Conservation (phyloP, 2,888 invertebrate genomes). For the Dilophus febrilis region DNA sequence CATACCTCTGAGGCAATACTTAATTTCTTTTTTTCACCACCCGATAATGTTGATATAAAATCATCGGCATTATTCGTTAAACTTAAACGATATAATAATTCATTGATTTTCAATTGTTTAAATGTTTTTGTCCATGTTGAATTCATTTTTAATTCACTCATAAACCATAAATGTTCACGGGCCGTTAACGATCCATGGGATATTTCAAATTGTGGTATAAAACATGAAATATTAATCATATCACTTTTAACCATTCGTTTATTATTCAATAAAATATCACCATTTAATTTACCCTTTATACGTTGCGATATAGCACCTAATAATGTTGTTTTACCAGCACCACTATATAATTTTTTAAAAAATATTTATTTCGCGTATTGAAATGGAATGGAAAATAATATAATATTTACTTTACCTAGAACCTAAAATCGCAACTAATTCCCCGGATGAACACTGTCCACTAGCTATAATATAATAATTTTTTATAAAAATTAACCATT, state of each 20-base stretch:
- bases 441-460: constrained; percentile 48
- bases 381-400: no score
- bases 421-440: constrained; percentile 58
- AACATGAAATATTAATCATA: constrained; percentile 62
- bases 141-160: constrained; percentile 64
- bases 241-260: constrained; percentile 40
- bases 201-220: constrained; percentile 73
- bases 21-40: constrained; percentile 75
- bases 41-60: constrained; percentile 59
- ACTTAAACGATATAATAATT: constrained; percentile 41
- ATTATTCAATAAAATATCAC: constrained; percentile 56
- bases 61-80: constrained; percentile 53
- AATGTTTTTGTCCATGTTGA: constrained; percentile 30
- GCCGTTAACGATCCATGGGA: constrained; percentile 63
- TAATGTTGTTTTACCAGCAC: constrained; percentile 60
- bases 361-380: no score
- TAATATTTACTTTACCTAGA: constrained; percentile 47
- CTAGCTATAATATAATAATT: constrained; percentile 41
- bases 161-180: constrained; percentile 68
- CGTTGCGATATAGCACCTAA: constrained; percentile 56
- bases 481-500: no score
- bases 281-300: constrained; percentile 46
- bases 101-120: constrained; percentile 22
- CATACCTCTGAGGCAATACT: constrained; percentile 74
- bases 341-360: constrained; percentile 41